phyloP scores from a whole-genome alignment of 2,888 invertebrate genomes.

The Gymnocheta viridis region DNA sequence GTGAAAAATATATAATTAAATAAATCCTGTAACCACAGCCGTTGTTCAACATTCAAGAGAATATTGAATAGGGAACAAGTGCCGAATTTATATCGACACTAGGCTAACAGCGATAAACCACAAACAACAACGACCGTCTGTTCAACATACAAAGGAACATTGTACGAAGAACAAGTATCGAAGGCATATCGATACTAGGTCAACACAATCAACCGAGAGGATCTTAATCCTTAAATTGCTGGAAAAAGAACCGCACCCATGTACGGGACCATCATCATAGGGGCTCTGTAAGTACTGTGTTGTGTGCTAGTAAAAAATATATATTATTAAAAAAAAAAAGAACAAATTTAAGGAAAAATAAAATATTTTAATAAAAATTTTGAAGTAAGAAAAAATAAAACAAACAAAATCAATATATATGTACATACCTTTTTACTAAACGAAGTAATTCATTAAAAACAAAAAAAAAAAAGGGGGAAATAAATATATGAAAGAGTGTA shows the following conservation, averaged over 20 bases:
- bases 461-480: too few relatives aligned
- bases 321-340: background rate
- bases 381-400: too few relatives aligned
- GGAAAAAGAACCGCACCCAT: constrained; percentile 2
- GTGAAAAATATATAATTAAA: too few relatives aligned
- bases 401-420: too few relatives aligned
- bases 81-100: background rate
- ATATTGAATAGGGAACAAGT: background rate
- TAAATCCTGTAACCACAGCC: background rate
- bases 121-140: background rate
- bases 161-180: constrained; percentile 5
- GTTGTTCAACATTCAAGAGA: background rate
- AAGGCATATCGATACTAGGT: constrained; percentile 1
- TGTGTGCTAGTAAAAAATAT: background rate
- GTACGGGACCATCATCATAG: background rate
- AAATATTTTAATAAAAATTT: too few relatives aligned
- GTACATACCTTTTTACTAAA: too few relatives aligned
- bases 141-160: background rate
- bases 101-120: background rate
- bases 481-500: too few relatives aligned
- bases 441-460: too few relatives aligned
- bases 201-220: constrained; percentile 1
- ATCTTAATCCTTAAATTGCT: background rate
- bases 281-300: background rate
- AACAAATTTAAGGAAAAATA: background rate